Conservation (phyloP, 2,113 vertebrate genomes). For the Lucifuga dentata region DNA sequence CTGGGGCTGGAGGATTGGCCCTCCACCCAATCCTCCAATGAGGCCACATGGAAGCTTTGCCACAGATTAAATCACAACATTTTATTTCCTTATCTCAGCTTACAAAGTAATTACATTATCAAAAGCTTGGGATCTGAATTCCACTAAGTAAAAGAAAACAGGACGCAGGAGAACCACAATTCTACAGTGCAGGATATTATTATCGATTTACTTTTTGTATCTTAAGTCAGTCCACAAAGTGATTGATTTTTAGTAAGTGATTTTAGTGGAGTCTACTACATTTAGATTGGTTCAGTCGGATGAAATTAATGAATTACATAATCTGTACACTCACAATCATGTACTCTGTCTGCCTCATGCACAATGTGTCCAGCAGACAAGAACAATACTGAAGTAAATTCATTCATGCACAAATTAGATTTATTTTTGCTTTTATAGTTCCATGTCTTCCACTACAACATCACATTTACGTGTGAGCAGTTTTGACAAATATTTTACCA, state of each 20-base stretch:
- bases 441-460: too few species aligned
- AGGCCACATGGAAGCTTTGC: constrained; percentile 24
- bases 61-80: constrained; percentile 40
- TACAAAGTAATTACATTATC: constrained; percentile 28
- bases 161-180: not conserved
- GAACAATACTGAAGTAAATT: constrained; percentile 12
- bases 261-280: too few species aligned
- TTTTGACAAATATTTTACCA: not conserved
- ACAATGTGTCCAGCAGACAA: not conserved
- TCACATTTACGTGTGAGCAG: not conserved
- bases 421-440: not conserved
- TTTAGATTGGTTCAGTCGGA: not conserved
- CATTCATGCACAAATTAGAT: constrained; percentile 1
- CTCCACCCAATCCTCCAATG: too few species aligned
- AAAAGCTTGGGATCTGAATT: constrained; percentile 3
- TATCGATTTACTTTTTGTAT: not conserved
- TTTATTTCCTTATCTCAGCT: constrained; percentile 32
- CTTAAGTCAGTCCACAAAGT: too few species aligned
- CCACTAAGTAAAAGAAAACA: constrained; percentile 15
- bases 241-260: too few species aligned
- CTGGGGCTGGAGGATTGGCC: constrained; percentile 43
- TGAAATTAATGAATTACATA: constrained; percentile 15
- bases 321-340: constrained; percentile 11
- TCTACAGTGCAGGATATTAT: not conserved
- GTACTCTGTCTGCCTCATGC: constrained; percentile 1